phyloP scores from a whole-genome alignment of 2,888 invertebrate genomes.

The Muschampia plurimacula region DNA sequence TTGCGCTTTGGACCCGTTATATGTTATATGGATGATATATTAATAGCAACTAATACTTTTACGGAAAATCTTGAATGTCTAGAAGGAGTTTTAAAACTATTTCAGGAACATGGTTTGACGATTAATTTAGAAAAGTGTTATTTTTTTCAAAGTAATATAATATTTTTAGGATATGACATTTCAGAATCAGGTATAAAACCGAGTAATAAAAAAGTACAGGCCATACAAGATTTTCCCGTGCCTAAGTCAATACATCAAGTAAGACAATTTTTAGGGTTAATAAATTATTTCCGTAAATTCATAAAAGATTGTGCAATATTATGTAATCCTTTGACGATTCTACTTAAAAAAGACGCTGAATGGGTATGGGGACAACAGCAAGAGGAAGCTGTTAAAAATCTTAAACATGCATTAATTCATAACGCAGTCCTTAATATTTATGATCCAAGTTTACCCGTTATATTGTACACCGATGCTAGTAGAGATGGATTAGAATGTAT shows the following conservation, averaged over 20 bases:
- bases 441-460: constrained; percentile 31
- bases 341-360: constrained; percentile 29
- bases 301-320: constrained; percentile 25
- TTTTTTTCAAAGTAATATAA: constrained; percentile 34
- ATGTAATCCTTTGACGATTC: constrained; percentile 30
- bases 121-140: constrained; percentile 37
- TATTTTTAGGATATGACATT: constrained; percentile 29
- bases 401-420: constrained; percentile 26
- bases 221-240: constrained; percentile 22
- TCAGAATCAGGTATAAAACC: constrained; percentile 23
- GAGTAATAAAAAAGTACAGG: constrained; percentile 21
- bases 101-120: constrained; percentile 29
- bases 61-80: constrained; percentile 34
- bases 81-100: constrained; percentile 28
- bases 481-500: constrained; percentile 38
- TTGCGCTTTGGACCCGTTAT: constrained; percentile 33
- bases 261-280: constrained; percentile 36
- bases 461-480: constrained; percentile 37
- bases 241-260: constrained; percentile 36
- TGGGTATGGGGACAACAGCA: constrained; percentile 32
- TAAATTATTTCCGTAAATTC: constrained; percentile 37
- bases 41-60: constrained; percentile 34
- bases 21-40: constrained; percentile 42
- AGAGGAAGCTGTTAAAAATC: constrained; percentile 8
- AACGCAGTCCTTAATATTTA: constrained; percentile 27